phyloP scores from a whole-genome alignment of 2,888 invertebrate species.

The Luperina testacea region DNA sequence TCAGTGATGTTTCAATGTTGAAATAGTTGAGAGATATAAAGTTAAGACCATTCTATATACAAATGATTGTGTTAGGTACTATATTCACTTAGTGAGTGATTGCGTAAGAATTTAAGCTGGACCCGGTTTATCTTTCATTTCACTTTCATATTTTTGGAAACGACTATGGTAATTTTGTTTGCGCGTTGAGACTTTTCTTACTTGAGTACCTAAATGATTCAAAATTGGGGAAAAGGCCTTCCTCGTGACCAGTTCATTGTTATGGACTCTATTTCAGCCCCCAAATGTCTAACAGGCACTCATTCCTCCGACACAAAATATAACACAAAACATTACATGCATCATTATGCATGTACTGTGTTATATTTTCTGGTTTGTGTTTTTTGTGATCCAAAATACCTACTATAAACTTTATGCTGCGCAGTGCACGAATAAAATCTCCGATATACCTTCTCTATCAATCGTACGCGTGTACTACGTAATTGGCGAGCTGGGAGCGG shows the following conservation, averaged over 20 bases:
- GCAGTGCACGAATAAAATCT: conserved; percentile 1
- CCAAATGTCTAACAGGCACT: not conserved
- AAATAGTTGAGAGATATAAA: not conserved
- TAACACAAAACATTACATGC: not conserved
- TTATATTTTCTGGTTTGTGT: too few species aligned
- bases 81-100: not conserved
- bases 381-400: too few species aligned
- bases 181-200: not conserved
- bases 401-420: not conserved
- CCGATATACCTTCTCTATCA: conserved; percentile 6
- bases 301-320: not conserved
- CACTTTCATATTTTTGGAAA: not conserved
- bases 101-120: not conserved
- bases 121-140: not conserved
- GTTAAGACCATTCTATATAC: not conserved
- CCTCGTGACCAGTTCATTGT: too few species aligned
- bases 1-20: too few species aligned
- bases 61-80: not conserved
- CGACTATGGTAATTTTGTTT: not conserved
- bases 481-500: conserved; percentile 2
- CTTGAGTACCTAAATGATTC: not conserved
- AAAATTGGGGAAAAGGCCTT: not conserved
- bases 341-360: not conserved
- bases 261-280: not conserved
- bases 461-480: conserved; percentile 1